phyloP scores from a whole-genome alignment of 2,888 invertebrate genomes.

The Erebia palarica region DNA sequence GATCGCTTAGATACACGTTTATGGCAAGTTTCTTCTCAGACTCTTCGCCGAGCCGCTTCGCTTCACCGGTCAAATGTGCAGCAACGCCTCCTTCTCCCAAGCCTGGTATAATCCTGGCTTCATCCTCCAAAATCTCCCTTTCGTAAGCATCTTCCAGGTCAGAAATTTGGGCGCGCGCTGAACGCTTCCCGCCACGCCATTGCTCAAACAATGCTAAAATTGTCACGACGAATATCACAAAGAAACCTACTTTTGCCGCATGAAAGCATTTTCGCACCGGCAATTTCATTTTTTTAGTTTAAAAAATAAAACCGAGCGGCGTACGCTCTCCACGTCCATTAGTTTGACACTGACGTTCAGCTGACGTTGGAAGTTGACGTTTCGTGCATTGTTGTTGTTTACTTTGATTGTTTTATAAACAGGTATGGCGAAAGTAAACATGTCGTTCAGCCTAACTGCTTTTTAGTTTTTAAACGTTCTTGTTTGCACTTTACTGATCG shows the following conservation, averaged over 20 bases:
- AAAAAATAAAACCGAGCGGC: constrained; percentile 29
- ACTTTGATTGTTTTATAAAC: constrained; percentile 61
- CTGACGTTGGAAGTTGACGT: constrained; percentile 37
- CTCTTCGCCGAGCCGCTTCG: constrained; percentile 85
- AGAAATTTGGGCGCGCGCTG: constrained; percentile 51
- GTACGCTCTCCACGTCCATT: constrained; percentile 46
- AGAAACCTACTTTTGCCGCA: constrained; percentile 57
- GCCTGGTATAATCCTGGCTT: constrained; percentile 84
- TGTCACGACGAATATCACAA: constrained; percentile 62
- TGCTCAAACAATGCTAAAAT: constrained; percentile 66
- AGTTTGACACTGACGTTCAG: constrained; percentile 41
- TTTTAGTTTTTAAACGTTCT: not conserved
- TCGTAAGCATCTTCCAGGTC: constrained; percentile 64
- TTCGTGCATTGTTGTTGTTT: constrained; percentile 48
- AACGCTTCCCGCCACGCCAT: constrained; percentile 70
- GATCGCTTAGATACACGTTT: constrained; percentile 94
- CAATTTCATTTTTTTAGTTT: constrained; percentile 59
- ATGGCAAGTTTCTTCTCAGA: constrained; percentile 92
- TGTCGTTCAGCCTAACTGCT: constrained; percentile 62
- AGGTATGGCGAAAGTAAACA: constrained; percentile 83
- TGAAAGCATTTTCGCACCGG: constrained; percentile 72
- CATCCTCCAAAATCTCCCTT: constrained; percentile 82
- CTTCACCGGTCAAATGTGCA: constrained; percentile 85
- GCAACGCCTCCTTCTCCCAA: constrained; percentile 88
- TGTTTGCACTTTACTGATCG: not conserved